phyloP scores from a whole-genome alignment of 1,140 invertebrate species.

The Gonioctena quinquepunctata region DNA sequence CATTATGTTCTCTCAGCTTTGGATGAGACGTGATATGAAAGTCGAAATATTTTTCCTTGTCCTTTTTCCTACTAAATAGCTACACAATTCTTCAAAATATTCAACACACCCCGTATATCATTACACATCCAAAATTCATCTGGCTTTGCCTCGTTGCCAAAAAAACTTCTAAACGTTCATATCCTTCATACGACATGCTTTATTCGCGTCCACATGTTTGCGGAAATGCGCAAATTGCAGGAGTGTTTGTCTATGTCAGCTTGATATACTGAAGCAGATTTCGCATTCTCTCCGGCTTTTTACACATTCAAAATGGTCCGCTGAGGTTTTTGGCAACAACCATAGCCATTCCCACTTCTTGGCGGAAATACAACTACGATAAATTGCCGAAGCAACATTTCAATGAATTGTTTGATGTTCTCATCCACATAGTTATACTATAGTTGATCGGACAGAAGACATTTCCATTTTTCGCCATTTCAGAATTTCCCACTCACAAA shows the following conservation, averaged over 20 bases:
- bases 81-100: too few species aligned
- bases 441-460: too few species aligned
- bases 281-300: conserved; percentile 31
- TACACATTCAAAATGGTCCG: conserved; percentile 10
- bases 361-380: conserved; percentile 10
- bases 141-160: background rate
- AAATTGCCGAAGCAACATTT: conserved; percentile 6
- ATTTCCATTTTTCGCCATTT: too few species aligned
- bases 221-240: conserved; percentile 40
- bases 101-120: too few species aligned
- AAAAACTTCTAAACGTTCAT: conserved; percentile 11
- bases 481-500: too few species aligned
- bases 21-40: too few species aligned
- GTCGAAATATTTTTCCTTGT: too few species aligned
- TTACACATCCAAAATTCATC: background rate
- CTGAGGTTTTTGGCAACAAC: conserved; percentile 16
- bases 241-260: conserved; percentile 35
- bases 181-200: background rate
- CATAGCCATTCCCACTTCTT: conserved; percentile 12
- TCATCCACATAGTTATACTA: background rate
- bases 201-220: conserved; percentile 17
- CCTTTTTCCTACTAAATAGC: too few species aligned
- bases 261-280: conserved; percentile 36
- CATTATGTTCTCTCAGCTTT: too few species aligned
- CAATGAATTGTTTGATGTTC: conserved; percentile 1